These are phyloP conservation scores for Smittia aterrima DNA, from an alignment of 2,888 invertebrate genomes.

Conservation along the genomic window DNA sequence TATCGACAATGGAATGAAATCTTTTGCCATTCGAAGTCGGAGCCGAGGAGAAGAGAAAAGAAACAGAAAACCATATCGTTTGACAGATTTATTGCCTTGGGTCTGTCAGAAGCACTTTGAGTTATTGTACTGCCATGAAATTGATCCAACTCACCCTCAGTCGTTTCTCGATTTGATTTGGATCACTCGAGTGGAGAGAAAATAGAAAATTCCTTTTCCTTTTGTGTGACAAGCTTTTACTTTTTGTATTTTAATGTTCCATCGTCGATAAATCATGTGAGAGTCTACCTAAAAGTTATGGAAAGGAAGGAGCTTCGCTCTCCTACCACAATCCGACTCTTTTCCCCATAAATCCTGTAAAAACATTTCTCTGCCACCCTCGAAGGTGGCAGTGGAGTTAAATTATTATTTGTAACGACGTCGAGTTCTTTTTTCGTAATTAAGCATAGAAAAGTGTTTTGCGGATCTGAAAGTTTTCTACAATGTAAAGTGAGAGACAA, in stretches of 20 bases:
- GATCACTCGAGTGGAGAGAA: slow-evolving; percentile 7
- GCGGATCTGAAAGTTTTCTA: not conserved
- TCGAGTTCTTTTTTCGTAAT: slow-evolving; percentile 2
- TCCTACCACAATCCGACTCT: not conserved
- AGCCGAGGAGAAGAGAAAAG: not conserved
- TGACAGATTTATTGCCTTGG: slow-evolving; percentile 40
- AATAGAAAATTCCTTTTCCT: slow-evolving; percentile 4
- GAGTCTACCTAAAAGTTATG: not conserved
- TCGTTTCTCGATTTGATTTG: slow-evolving; percentile 12
- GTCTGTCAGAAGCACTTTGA: not conserved
- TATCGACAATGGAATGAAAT: not conserved
- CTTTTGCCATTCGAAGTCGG: not conserved
- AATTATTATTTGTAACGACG: slow-evolving; percentile 5
- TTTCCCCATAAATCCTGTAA: not conserved
- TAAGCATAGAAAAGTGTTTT: not conserved
- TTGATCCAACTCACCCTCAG: slow-evolving; percentile 13
- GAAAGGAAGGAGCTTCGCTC: too few species aligned
- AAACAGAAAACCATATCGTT: not conserved
- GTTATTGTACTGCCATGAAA: not conserved
- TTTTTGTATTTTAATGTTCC: not conserved
- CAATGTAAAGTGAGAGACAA: slow-evolving; percentile 9
- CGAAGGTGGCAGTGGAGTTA: not conserved
- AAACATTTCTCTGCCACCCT: not conserved
- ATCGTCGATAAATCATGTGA: not conserved
- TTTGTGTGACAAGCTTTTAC: not conserved